Base-by-base conservation (phyloP, 2,113 vertebrate species). In the Marmota monax region DNA sequence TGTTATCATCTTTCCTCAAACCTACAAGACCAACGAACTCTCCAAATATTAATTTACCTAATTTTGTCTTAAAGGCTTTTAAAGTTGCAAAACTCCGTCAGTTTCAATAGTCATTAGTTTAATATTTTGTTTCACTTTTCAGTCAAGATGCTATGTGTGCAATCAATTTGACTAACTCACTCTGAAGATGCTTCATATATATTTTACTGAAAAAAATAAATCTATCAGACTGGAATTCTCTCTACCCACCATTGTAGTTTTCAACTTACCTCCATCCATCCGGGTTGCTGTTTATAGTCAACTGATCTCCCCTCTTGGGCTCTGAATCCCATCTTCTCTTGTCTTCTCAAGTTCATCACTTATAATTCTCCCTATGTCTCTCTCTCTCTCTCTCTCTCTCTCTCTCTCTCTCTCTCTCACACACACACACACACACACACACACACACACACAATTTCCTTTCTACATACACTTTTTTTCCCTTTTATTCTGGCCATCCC, bases 21-120 rank as follows among this genome's bases (percentile, higher is more conserved):
- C 67, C n/a, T 92, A 20, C n/a, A 74, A 45, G 39, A 84, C 29
- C 37, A 78, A 70, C 6, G n/a, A 84, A 63, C 23, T 92, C 61
- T 88, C 56, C 7, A 91, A 82, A 76, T 73, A 78, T 34, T 95
- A 32, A 77, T 90, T 84, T 90, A 17, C 1, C 23, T 77, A n/a
- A 48, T 93, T 76, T 88, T 80, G 4, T 76, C 39, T 86, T 92
- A 90, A 45, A 88, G 53, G 2, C 18, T 92, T 7, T 73, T 89
- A 51, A 91, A 67, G 12, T 89, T 65, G 11, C 22, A 95, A 96
- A 84, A 80, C 8, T 95, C 3, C 32, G 58, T 92, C 76, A 89
- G 74, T 86, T 92, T 91, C 6, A 61, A 25, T 29, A 82, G 23
- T n/a, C 34, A 77, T 22, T 70, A 37, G 10, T 11, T 79, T 73